phyloP scores from a whole-genome alignment of 2,797 vertebrate species.

The Yasuhikotakia modesta region DNA sequence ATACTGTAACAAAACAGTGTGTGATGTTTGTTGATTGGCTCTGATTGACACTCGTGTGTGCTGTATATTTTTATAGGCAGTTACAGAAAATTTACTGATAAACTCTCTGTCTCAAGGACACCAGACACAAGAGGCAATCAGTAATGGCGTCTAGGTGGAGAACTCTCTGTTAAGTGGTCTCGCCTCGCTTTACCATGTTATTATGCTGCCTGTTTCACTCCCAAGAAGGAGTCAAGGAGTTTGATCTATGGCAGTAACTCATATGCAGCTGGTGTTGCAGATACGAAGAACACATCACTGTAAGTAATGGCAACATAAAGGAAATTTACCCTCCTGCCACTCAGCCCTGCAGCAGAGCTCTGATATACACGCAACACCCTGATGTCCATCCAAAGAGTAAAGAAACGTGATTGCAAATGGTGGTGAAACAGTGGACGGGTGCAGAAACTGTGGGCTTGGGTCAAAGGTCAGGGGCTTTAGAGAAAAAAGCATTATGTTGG shows the following conservation, averaged over 20 bases:
- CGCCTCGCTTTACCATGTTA: constrained; percentile 60
- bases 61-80: constrained; percentile 48
- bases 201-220: constrained; percentile 56
- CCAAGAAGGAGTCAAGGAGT: constrained; percentile 56
- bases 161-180: constrained; percentile 53
- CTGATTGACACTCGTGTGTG: constrained; percentile 26
- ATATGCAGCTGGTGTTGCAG: constrained; percentile 55
- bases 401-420: constrained; percentile 71
- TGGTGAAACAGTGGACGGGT: constrained; percentile 39
- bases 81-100: constrained; percentile 50
- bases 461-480: constrained; percentile 65
- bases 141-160: constrained; percentile 63
- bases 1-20: not conserved
- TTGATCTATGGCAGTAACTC: constrained; percentile 64
- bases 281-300: constrained; percentile 59
- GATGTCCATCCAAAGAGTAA: constrained; percentile 57
- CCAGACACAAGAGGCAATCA: constrained; percentile 55
- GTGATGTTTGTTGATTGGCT: constrained; percentile 31
- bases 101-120: constrained; percentile 66
- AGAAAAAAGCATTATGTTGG: constrained; percentile 7
- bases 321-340: constrained; percentile 71
- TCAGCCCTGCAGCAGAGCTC: constrained; percentile 53
- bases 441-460: constrained; percentile 43
- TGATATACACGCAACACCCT: constrained; percentile 53
- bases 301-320: constrained; percentile 82